Percentiles rank a stretch among this genome's conserved stretches.
Conservation (phyloP, 2,888 invertebrate genomes). For the Pachycephus smyrnensis region DNA sequence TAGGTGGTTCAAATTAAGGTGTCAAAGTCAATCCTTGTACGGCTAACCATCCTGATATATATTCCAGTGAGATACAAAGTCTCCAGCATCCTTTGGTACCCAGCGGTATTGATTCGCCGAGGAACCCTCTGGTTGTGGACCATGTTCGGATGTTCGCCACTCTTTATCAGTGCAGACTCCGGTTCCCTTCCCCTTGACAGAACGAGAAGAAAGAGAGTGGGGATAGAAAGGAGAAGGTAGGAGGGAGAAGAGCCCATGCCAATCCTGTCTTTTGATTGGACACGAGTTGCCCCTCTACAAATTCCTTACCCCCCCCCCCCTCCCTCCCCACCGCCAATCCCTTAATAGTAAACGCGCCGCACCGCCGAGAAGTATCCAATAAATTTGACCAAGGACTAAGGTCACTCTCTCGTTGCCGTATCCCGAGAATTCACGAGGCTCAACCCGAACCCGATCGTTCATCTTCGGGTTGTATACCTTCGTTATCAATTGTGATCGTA, state of each 20-base stretch:
- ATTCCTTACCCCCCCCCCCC: background rate
- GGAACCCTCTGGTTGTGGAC: conserved; percentile 3
- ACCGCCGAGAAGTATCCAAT: background rate
- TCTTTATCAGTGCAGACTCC: conserved; percentile 1
- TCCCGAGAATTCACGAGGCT: background rate
- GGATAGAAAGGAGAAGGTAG: background rate
- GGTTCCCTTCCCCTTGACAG: background rate
- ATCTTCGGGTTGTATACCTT: background rate
- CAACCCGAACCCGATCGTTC: background rate
- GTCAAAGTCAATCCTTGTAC: background rate
- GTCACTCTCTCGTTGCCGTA: background rate
- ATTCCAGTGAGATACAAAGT: background rate
- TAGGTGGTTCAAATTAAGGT: background rate
- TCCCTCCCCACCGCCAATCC: background rate
- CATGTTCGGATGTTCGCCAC: background rate
- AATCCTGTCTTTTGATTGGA: background rate
- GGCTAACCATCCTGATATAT: background rate
- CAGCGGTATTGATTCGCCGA: conserved; percentile 1
- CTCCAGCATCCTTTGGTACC: background rate
- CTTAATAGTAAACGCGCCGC: background rate
- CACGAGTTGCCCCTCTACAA: background rate
- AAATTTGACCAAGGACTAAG: background rate
- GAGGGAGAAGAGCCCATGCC: background rate
- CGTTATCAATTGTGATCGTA: background rate
- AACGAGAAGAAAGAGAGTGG: background rate